These are phyloP conservation scores for Cassiopea xamachana DNA, from an alignment of 30 jellyfish, hydroid and myxozoan species.

Conservation along the genomic window DNA sequence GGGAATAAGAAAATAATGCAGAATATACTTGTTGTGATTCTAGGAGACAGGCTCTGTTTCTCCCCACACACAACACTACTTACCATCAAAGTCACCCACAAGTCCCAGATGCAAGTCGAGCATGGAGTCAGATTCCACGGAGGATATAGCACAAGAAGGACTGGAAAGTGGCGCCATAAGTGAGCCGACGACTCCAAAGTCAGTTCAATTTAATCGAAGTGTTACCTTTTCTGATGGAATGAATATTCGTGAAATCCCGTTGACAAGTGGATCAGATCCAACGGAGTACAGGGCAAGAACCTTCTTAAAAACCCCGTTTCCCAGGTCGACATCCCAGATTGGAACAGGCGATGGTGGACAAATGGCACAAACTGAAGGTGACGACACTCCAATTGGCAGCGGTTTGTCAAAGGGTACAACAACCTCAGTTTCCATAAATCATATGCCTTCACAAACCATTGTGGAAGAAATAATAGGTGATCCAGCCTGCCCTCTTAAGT, in stretches of 20 bases:
- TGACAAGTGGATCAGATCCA: slow-evolving; percentile 46
- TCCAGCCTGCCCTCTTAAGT: slow-evolving; percentile 62
- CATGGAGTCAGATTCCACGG: neutral
- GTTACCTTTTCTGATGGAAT: slow-evolving; percentile 79
- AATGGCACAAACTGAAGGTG: neutral
- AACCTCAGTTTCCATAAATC: slow-evolving; percentile 41
- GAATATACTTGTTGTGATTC: neutral
- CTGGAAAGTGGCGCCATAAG: slow-evolving; percentile 7
- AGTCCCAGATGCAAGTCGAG: slow-evolving; percentile 2
- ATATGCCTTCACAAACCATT: slow-evolving; percentile 67
- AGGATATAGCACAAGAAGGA: neutral
- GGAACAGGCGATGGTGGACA: slow-evolving; percentile 21
- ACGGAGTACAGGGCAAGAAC: neutral
- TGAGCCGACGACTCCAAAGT: slow-evolving; percentile 68
- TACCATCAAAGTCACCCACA: neutral
- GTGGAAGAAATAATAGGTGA: slow-evolving; percentile 17
- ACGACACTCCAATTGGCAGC: slow-evolving; percentile 2
- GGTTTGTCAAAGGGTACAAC: slow-evolving; percentile 13
- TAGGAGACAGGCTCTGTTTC: slow-evolving; percentile 3
- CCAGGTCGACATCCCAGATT: neutral
- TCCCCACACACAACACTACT: neutral
- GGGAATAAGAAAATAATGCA: too few relatives aligned
- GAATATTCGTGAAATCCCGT: slow-evolving; percentile 76
- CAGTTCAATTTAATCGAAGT: slow-evolving; percentile 78
- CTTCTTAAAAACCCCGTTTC: slow-evolving; percentile 42